A percentile compares a stretch with the other conserved stretches of the same genome.
These are phyloP conservation scores for Nannoperca obscura DNA, from an alignment of 2,797 vertebrate genomes.

Conservation along the genomic window DNA sequence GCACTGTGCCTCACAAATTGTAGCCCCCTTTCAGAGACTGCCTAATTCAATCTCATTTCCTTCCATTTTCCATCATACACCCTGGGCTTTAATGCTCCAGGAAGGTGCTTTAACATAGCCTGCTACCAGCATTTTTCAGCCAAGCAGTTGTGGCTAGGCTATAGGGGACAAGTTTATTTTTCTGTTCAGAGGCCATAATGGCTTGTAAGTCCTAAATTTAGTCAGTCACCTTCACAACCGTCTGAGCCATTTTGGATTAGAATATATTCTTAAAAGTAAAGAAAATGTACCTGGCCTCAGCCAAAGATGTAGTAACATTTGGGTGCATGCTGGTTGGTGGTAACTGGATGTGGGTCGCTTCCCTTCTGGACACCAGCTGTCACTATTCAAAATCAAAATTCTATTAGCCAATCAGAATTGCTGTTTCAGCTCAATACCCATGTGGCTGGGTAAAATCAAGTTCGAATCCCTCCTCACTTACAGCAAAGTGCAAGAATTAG, in stretches of 20 bases:
- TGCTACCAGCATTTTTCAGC: slow-evolving; percentile 21
- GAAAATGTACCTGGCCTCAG: neutral
- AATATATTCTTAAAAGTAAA: slow-evolving; percentile 18
- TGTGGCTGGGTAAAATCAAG: slow-evolving; percentile 30
- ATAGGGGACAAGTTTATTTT: slow-evolving; percentile 17
- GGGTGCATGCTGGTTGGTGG: slow-evolving; percentile 7
- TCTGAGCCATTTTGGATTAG: slow-evolving; percentile 25
- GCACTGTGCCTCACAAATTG: slow-evolving; percentile 33
- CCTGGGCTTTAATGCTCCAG: slow-evolving; percentile 9
- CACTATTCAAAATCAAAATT: slow-evolving; percentile 63
- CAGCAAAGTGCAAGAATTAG: neutral
- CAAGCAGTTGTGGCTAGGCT: slow-evolving; percentile 7
- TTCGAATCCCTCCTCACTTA: slow-evolving; percentile 3
- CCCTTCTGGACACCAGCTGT: slow-evolving; percentile 60
- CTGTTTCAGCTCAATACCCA: slow-evolving; percentile 1
- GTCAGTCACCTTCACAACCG: slow-evolving; percentile 12
- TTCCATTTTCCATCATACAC: slow-evolving; percentile 38
- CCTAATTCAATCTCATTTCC: slow-evolving; percentile 48
- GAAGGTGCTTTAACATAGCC: slow-evolving; percentile 33
- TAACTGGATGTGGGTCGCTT: slow-evolving; percentile 37
- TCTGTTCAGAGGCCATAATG: slow-evolving; percentile 12
- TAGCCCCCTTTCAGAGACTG: slow-evolving; percentile 17
- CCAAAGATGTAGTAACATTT: slow-evolving; percentile 7
- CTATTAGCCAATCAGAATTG: slow-evolving; percentile 56
- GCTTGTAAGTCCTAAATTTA: slow-evolving; percentile 28